Conservation (phyloP, 2,113 vertebrate genomes). For the Passer montanus region DNA sequence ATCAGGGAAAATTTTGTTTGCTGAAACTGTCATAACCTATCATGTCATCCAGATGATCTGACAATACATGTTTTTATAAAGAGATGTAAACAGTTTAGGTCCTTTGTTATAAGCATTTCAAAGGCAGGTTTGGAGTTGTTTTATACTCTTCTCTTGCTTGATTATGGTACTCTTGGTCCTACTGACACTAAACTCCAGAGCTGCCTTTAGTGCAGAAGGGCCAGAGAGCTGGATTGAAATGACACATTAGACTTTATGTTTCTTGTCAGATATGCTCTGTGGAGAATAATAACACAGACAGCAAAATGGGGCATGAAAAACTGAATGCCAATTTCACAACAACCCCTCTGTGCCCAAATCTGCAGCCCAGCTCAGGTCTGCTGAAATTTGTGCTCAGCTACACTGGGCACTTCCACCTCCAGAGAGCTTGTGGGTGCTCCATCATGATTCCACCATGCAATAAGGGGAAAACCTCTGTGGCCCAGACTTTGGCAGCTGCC, state of each 20-base stretch:
- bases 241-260: background rate
- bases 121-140: background rate
- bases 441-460: background rate
- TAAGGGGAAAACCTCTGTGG: background rate
- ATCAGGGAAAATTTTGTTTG: background rate
- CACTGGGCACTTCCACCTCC: fast-evolving
- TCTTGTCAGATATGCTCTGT: background rate
- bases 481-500: background rate
- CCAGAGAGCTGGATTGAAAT: fast-evolving
- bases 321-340: background rate
- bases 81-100: background rate
- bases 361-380: background rate
- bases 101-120: background rate
- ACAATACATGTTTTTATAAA: background rate
- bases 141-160: background rate
- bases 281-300: background rate
- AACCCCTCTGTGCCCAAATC: background rate
- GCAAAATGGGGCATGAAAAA: background rate
- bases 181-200: background rate
- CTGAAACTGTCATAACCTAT: background rate
- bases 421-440: background rate
- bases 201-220: background rate
- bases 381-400: background rate
- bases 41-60: background rate
- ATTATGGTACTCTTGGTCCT: background rate